Percentiles rank a stretch among this genome's conserved stretches.
Conservation (phyloP, 2,888 invertebrate genomes). For the Helicoverpa assulta region DNA sequence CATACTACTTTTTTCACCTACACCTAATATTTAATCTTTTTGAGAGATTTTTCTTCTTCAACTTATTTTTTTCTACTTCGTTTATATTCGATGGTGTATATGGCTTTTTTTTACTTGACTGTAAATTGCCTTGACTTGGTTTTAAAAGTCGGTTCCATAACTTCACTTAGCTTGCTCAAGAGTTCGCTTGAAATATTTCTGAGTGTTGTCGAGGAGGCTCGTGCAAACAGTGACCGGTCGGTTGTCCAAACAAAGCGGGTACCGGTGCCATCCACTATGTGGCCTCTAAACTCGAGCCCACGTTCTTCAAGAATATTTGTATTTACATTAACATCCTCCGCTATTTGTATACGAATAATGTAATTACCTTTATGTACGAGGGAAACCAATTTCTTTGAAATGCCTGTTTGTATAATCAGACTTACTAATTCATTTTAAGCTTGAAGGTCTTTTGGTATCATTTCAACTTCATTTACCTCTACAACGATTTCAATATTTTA, state of each 20-base stretch:
- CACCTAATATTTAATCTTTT: constrained; percentile 14
- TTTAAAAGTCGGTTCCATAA: constrained; percentile 64
- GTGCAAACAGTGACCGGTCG: constrained; percentile 88
- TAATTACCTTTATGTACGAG: constrained; percentile 71
- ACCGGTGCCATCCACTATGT: constrained; percentile 69
- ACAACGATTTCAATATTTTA: not conserved
- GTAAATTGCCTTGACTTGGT: constrained; percentile 32
- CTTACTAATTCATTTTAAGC: constrained; percentile 19
- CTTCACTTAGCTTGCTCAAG: constrained; percentile 71
- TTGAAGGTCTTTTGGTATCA: constrained; percentile 2
- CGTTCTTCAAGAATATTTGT: constrained; percentile 79
- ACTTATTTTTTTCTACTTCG: constrained; percentile 9
- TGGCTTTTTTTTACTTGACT: constrained; percentile 7
- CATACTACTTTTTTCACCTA: constrained; percentile 36
- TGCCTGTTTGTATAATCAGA: constrained; percentile 13
- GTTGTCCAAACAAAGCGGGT: constrained; percentile 83
- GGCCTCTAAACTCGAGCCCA: constrained; percentile 77
- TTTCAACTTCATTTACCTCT: not conserved
- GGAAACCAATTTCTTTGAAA: constrained; percentile 61
- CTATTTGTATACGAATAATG: constrained; percentile 83
- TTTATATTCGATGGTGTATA: constrained; percentile 13
- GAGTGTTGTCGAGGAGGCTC: constrained; percentile 84
- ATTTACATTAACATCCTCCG: constrained; percentile 81
- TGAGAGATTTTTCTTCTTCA: constrained; percentile 6
- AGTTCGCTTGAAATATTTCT: constrained; percentile 83